phyloP scores from a whole-genome alignment of 1,140 invertebrate genomes.

The Zaprionus lachaisei region DNA sequence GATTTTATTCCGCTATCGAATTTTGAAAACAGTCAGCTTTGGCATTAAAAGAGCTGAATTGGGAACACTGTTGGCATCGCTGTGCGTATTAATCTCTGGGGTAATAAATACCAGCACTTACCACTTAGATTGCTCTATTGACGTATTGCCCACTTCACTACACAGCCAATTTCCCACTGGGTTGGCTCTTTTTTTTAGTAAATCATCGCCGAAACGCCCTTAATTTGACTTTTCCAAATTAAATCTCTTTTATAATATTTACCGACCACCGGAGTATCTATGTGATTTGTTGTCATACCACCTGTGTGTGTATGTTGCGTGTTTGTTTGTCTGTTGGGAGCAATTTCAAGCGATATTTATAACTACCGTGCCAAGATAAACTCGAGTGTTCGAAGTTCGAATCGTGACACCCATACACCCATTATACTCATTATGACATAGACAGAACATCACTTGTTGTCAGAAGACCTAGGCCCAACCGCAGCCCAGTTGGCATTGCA shows the following conservation, averaged over 20 bases:
- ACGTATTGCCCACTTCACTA: background rate
- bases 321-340: background rate
- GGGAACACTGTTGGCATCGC: background rate
- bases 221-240: constrained; percentile 77
- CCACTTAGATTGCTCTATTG: background rate
- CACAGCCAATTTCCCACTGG: constrained; percentile 56
- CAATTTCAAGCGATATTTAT: constrained; percentile 14
- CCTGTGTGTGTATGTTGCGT: background rate
- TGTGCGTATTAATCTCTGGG: background rate
- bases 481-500: background rate
- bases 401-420: background rate
- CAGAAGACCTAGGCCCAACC: background rate
- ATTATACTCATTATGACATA: background rate
- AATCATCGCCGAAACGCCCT: constrained; percentile 59
- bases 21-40: too few relatives aligned
- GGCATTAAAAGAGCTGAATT: too few relatives aligned
- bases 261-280: constrained; percentile 54
- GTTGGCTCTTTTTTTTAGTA: constrained; percentile 16
- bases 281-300: constrained; percentile 47
- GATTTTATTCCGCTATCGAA: too few relatives aligned
- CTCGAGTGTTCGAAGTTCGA: constrained; percentile 28
- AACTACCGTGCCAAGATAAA: constrained; percentile 35
- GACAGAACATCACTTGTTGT: background rate
- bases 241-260: constrained; percentile 67
- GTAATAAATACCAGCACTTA: background rate